Evolutionary conservation across 2,888 invertebrate species (phyloP).

Genomic region (Drosophila buzzatii): DNA sequence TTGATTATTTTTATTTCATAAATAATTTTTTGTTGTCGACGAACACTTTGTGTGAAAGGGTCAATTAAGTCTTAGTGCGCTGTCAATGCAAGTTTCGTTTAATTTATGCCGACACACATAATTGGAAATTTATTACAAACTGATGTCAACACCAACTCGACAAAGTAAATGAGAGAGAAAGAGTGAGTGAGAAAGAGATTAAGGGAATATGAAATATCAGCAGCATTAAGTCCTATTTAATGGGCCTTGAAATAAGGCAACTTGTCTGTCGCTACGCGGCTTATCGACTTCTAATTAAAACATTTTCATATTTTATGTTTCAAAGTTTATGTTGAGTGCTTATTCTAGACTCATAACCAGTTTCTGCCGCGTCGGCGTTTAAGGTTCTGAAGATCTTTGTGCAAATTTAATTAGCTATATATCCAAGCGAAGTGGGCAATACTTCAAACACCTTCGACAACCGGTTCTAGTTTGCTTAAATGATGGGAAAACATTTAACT

Average conservation of each 20-base stretch:
- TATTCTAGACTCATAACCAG: not conserved
- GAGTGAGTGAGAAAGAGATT: not conserved
- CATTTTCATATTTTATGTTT: slow-evolving; percentile 21
- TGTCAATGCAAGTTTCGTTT: slow-evolving; percentile 26
- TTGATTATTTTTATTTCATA: slow-evolving; percentile 9
- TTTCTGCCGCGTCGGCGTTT: not conserved
- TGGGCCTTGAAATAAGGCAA: slow-evolving; percentile 54
- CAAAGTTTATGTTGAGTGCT: not conserved
- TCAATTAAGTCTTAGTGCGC: slow-evolving; percentile 52
- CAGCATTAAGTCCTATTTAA: slow-evolving; percentile 39
- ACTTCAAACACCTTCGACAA: slow-evolving; percentile 23
- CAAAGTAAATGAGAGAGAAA: slow-evolving; percentile 6
- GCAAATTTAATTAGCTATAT: slow-evolving; percentile 32
- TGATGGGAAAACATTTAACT: slow-evolving; percentile 19
- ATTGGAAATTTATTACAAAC: slow-evolving; percentile 72
- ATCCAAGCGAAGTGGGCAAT: slow-evolving; percentile 28
- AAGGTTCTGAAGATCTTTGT: slow-evolving; percentile 9
- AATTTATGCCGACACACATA: slow-evolving; percentile 68
- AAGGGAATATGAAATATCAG: slow-evolving; percentile 26
- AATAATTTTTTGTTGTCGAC: slow-evolving; percentile 4
- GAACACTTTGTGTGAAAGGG: slow-evolving; percentile 44
- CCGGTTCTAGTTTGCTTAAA: slow-evolving; percentile 35
- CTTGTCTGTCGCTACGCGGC: slow-evolving; percentile 25
- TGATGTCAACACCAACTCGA: slow-evolving; percentile 63
- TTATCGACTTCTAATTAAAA: slow-evolving; percentile 55